Evolutionary conservation across 2,888 invertebrate genomes (phyloP), one percentile per base, ranked within the genome.

Genomic region (Athalia rosae): DNA sequence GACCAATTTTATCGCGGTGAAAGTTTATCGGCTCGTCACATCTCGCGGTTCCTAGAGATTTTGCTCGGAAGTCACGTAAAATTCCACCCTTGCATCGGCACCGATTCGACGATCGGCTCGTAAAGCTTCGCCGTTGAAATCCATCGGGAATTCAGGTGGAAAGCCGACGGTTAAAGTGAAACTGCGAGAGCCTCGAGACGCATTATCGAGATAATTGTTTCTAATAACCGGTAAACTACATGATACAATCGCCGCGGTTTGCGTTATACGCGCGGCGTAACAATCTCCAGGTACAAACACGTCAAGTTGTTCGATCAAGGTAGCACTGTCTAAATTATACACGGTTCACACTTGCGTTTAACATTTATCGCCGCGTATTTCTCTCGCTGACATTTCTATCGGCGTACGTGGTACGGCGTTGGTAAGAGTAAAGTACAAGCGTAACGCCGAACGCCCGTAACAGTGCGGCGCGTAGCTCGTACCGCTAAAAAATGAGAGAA

Each of bases 1-100:
- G 79, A 78, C 77, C 76, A 78, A 79, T 81, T 81, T 79, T 76
- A 79, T 59, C 79, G 2, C 28, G 79, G 81, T 81, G 82, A 81
- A 82, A 82, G 82, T 82, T 79, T 67, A 64, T 41, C 45, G 56
- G 56, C 77, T 61, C 15, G 59, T 59, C 13, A 41, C 58, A 50
- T 13, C 28, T 47, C 53, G 6, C 11, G 50, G 50, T 45, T 43
- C 45, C 28, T 28, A 28, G 28, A 28, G 2, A 28, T 28, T 71
- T 71, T 71, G n/a, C 45, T 71, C 6, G 9, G 15, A 71, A 71
- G 71, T 71, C 13, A 58, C 58, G 58, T 58, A 45, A 58, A 43
- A 41, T n/a, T 56, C 43, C 8, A 66, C 7, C 4, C 15, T 50
- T 5, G 3, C 7, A n/a, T 28, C 15, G 9, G 69, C 45, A 28